Conservation (phyloP, 2,113 vertebrate genomes). For the Agapornis roseicollis region DNA sequence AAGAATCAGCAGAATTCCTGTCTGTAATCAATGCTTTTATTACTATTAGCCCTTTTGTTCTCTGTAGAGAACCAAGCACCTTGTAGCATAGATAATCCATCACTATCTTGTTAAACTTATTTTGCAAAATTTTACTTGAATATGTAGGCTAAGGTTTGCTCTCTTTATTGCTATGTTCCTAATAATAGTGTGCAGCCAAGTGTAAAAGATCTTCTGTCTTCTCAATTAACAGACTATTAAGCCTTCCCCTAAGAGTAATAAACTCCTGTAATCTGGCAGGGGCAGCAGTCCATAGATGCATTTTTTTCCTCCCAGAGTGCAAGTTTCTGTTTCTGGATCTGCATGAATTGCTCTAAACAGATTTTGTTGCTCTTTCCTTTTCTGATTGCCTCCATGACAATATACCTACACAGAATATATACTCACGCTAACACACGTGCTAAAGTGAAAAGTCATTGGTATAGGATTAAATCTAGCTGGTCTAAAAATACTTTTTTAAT, state of each 20-base stretch:
- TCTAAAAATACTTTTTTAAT: background rate
- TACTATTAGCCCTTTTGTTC: background rate
- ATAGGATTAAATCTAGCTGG: background rate
- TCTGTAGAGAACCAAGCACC: background rate
- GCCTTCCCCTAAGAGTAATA: conserved; percentile 66
- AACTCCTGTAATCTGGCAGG: conserved; percentile 58
- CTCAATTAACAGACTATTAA: conserved; percentile 70
- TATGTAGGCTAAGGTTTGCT: conserved; percentile 56
- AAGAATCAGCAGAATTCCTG: background rate
- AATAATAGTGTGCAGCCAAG: conserved; percentile 59
- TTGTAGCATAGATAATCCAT: background rate
- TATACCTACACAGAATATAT: background rate
- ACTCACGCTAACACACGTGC: background rate
- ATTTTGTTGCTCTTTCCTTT: background rate
- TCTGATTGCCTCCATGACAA: background rate
- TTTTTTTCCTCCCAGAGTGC: background rate
- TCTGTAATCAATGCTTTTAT: background rate
- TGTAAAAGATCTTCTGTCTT: conserved; percentile 66
- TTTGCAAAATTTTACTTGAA: conserved; percentile 53
- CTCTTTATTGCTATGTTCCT: conserved; percentile 48
- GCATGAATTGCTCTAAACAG: background rate
- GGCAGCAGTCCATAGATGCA: conserved; percentile 12
- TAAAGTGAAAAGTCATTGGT: background rate
- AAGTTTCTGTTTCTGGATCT: background rate
- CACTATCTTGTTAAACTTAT: conserved; percentile 41